Evolutionary conservation across 2,888 invertebrate genomes (phyloP).

Genomic region (Lagria hirta): DNA sequence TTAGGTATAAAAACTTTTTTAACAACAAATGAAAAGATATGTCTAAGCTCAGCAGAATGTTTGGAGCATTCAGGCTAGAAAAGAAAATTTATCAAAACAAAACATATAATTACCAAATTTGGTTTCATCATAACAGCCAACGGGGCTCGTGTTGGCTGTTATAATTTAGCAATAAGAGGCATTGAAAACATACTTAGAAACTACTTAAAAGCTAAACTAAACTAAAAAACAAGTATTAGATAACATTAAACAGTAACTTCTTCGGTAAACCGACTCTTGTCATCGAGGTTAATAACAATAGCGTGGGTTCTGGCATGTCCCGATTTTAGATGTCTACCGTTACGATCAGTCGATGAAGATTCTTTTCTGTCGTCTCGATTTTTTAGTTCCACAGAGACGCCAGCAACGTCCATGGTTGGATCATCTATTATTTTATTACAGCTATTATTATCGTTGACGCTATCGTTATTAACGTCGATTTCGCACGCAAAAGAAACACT

Average conservation of each 20-base stretch:
- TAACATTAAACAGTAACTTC: constrained; percentile 71
- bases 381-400: constrained; percentile 36
- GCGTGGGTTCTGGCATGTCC: constrained; percentile 73
- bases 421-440: constrained; percentile 28
- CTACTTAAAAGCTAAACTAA: constrained; percentile 2
- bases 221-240: constrained; percentile 13
- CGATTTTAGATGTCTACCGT: constrained; percentile 55
- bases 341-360: constrained; percentile 42
- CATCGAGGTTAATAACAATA: constrained; percentile 78
- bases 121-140: constrained; percentile 16
- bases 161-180: constrained; percentile 7
- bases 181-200: too few species aligned
- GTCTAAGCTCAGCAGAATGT: constrained; percentile 23
- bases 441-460: constrained; percentile 26
- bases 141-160: constrained; percentile 22
- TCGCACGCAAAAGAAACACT: constrained; percentile 58
- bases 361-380: constrained; percentile 41
- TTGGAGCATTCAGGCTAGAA: constrained; percentile 15
- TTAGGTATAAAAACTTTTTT: constrained; percentile 23
- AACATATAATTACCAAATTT: constrained; percentile 12
- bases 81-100: constrained; percentile 17
- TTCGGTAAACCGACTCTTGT: constrained; percentile 78
- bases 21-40: constrained; percentile 21
- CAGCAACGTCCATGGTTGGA: constrained; percentile 19
- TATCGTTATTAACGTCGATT: constrained; percentile 32